Conservation (phyloP, 1,140 invertebrate genomes). For the Leptinotarsa defecta region DNA sequence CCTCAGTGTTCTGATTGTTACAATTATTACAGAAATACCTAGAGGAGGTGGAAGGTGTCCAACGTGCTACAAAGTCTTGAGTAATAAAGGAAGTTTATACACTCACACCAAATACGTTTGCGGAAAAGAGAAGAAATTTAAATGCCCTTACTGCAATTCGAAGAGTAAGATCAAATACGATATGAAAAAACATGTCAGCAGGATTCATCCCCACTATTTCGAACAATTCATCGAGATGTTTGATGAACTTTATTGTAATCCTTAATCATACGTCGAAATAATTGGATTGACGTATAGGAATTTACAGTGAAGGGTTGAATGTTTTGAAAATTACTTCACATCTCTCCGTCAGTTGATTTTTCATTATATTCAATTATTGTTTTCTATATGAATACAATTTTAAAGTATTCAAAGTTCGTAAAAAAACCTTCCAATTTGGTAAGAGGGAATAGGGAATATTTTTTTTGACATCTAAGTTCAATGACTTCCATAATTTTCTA, state of each 20-base stretch:
- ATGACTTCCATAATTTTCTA: no score
- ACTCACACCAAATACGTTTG: slow-evolving; percentile 61
- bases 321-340: no score
- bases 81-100: slow-evolving; percentile 59
- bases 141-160: slow-evolving; percentile 62
- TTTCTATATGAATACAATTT: no score
- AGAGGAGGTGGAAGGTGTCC: slow-evolving; percentile 47
- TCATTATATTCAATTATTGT: no score
- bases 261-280: neutral
- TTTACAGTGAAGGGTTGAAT: no score
- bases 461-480: no score
- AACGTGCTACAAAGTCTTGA: slow-evolving; percentile 46
- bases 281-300: no score
- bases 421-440: no score
- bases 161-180: slow-evolving; percentile 42
- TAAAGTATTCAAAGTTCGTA: no score
- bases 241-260: slow-evolving; percentile 16
- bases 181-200: slow-evolving; percentile 32
- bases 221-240: slow-evolving; percentile 9
- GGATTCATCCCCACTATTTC: slow-evolving; percentile 17
- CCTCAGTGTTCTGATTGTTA: neutral
- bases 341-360: no score
- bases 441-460: no score
- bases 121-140: slow-evolving; percentile 59
- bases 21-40: neutral